Evolutionary conservation across 2,113 vertebrate species (phyloP).

Genomic region (Ia io): DNA sequence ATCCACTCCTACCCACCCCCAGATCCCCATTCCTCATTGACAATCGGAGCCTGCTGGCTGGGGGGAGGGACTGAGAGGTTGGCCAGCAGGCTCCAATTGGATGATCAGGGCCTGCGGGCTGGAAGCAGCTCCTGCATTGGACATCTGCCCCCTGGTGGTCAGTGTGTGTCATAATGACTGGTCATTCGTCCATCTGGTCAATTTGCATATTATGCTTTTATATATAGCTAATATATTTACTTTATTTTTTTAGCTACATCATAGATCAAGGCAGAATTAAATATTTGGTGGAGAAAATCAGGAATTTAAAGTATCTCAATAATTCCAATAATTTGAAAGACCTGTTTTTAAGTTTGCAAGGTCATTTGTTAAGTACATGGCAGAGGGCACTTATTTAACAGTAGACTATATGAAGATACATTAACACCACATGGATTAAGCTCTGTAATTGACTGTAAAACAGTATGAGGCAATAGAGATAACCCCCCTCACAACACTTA

Average conservation of each 20-base stretch:
- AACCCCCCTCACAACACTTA: neutral
- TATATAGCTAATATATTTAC: too few relatives aligned
- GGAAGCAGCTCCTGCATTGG: too few relatives aligned
- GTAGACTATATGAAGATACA: neutral
- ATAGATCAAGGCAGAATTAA: neutral
- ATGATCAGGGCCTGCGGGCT: too few relatives aligned
- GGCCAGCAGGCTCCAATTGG: too few relatives aligned
- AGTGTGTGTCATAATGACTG: too few relatives aligned
- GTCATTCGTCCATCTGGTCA: too few relatives aligned
- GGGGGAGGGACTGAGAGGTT: too few relatives aligned
- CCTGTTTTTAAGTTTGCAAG: neutral
- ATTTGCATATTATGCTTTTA: too few relatives aligned
- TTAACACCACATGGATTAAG: neutral
- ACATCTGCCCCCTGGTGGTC: too few relatives aligned
- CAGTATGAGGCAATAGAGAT: neutral
- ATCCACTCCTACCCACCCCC: too few relatives aligned
- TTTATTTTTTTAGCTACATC: neutral
- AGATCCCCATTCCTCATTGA: too few relatives aligned
- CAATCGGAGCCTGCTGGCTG: too few relatives aligned
- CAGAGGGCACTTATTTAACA: neutral
- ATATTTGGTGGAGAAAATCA: neutral
- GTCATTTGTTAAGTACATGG: neutral
- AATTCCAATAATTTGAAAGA: neutral
- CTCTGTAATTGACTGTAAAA: neutral
- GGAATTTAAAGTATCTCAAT: neutral